Percentiles rank a stretch among this genome's conserved stretches.
Evolutionary conservation across 2,888 invertebrate genomes (phyloP).

Genomic region (Sphaeridia pumilis): DNA sequence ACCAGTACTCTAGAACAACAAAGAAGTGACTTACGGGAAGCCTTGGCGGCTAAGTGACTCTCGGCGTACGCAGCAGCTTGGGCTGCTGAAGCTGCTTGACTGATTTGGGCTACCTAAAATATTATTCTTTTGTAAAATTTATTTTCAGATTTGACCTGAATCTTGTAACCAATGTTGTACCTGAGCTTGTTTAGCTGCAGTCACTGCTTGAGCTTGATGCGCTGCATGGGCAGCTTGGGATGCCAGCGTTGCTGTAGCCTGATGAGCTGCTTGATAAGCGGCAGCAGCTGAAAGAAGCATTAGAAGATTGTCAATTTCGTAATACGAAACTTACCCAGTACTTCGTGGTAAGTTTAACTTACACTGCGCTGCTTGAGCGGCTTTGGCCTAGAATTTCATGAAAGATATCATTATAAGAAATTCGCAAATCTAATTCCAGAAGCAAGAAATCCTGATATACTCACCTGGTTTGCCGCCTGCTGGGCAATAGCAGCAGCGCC

Average conservation of each 20-base stretch:
- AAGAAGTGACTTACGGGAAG: neutral
- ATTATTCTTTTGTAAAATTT: too few relatives aligned
- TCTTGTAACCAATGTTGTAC: neutral
- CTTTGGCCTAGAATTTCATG: conserved; percentile 13
- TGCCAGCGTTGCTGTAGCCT: conserved; percentile 15
- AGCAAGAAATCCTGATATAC: neutral
- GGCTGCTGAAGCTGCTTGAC: conserved; percentile 19
- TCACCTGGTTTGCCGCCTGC: conserved; percentile 19
- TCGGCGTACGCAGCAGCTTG: conserved; percentile 20
- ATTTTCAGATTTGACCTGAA: too few relatives aligned
- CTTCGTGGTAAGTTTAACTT: neutral
- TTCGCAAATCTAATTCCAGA: neutral
- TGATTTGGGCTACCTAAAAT: conserved; percentile 12
- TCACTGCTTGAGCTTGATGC: conserved; percentile 15
- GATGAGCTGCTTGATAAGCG: conserved; percentile 20
- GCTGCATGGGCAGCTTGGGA: conserved; percentile 18
- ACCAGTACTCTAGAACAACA: too few relatives aligned
- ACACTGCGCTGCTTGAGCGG: conserved; percentile 14
- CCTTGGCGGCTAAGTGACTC: conserved; percentile 14
- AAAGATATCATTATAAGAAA: neutral
- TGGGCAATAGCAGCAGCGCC: conserved; percentile 21
- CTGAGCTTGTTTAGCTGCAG: conserved; percentile 13
- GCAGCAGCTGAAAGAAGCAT: conserved; percentile 5
- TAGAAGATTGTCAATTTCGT: too few relatives aligned
- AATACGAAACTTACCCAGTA: too few relatives aligned